Conservation (phyloP, 2,888 invertebrate species). For the Agapetus fuscipes region DNA sequence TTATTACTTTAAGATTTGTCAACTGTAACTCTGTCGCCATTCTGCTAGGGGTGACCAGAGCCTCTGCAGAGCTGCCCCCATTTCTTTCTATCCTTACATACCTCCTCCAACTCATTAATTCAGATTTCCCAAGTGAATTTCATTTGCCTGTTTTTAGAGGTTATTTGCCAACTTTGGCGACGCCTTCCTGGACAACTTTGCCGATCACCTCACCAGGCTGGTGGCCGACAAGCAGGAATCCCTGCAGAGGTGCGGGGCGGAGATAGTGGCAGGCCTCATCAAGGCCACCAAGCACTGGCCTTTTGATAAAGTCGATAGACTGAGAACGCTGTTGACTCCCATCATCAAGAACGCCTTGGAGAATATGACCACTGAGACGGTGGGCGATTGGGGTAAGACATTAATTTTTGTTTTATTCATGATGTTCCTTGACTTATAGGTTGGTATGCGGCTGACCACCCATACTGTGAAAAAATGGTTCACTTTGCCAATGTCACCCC, state of each 20-base stretch:
- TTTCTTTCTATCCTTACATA: no score
- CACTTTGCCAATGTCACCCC: no score
- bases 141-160: conserved; percentile 45
- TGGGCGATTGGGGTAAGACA: conserved; percentile 62
- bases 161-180: conserved; percentile 73
- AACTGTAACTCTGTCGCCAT: no score
- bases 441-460: no score
- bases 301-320: conserved; percentile 45
- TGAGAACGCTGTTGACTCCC: conserved; percentile 55
- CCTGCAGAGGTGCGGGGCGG: conserved; percentile 73
- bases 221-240: conserved; percentile 63
- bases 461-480: no score
- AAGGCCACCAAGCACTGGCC: conserved; percentile 80
- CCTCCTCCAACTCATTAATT: no score
- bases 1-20: no score
- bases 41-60: no score
- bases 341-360: conserved; percentile 61
- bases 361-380: conserved; percentile 62
- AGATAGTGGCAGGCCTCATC: conserved; percentile 68
- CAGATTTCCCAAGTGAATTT: no score
- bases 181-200: conserved; percentile 48
- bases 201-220: conserved; percentile 55
- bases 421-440: no score
- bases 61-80: no score
- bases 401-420: neutral